These are phyloP conservation scores for Alca torda DNA, from an alignment of 2,797 vertebrate species.

Conservation along the genomic window DNA sequence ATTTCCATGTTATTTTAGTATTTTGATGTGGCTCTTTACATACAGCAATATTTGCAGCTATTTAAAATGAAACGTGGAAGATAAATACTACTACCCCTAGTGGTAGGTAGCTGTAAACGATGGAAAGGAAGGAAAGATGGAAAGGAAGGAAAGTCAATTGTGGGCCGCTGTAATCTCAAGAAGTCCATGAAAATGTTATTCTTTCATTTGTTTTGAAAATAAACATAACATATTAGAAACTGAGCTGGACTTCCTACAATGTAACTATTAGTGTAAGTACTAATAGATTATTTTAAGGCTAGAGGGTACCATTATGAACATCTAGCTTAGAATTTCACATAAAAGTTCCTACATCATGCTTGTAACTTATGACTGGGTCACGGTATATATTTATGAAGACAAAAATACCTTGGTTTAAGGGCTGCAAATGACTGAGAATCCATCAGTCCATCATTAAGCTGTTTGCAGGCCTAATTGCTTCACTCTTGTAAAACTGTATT, in stretches of 20 bases:
- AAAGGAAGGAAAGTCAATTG: not conserved
- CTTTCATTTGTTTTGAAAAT: slow-evolving; percentile 46
- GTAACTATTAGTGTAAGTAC: not conserved
- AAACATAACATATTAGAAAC: not conserved
- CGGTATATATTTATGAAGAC: not conserved
- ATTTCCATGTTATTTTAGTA: not conserved
- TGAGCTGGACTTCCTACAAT: not conserved
- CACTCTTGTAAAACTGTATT: not conserved
- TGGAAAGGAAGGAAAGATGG: not conserved
- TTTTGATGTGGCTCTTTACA: not conserved
- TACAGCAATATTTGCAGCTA: not conserved
- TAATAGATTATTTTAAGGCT: not conserved
- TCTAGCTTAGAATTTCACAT: not conserved
- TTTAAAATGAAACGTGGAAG: not conserved
- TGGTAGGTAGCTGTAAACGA: not conserved
- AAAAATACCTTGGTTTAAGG: not conserved
- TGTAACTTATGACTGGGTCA: not conserved
- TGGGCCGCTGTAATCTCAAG: not conserved
- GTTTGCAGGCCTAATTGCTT: slow-evolving; percentile 5
- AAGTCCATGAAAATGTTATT: slow-evolving; percentile 8
- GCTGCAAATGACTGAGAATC: not conserved
- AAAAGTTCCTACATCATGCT: not conserved
- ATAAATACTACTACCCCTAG: not conserved
- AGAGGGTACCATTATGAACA: not conserved
- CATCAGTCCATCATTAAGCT: not conserved